A percentile compares a stretch with the other conserved stretches of the same genome.
These are phyloP conservation scores for Heliothis peltigera DNA, from an alignment of 2,888 invertebrate species.

Conservation along the genomic window DNA sequence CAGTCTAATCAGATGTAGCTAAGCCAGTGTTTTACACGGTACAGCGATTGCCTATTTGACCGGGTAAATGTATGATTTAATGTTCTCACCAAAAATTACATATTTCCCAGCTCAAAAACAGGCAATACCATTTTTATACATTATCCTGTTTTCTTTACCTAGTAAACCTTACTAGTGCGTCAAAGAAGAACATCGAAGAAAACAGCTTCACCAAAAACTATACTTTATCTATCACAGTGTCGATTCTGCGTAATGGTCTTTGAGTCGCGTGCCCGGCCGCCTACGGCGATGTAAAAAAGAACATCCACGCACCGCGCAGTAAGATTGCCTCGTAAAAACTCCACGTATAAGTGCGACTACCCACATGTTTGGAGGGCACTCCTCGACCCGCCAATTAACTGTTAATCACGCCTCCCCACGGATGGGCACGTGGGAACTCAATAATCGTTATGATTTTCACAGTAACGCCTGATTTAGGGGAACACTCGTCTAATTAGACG, in stretches of 20 bases:
- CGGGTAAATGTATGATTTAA: no score
- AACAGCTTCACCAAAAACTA: conserved; percentile 1
- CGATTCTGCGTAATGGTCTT: conserved; percentile 67
- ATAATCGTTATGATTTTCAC: conserved; percentile 62
- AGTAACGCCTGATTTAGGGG: conserved; percentile 38
- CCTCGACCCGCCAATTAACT: conserved; percentile 71
- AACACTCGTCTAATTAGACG: conserved; percentile 20
- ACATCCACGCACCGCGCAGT: conserved; percentile 79
- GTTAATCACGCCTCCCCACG: conserved; percentile 69
- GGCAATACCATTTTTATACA: not conserved
- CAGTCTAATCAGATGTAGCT: no score
- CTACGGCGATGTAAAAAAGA: conserved; percentile 82
- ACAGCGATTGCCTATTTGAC: no score
- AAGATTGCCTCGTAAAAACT: conserved; percentile 86
- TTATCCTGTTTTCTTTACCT: not conserved
- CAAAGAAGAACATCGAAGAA: not conserved
- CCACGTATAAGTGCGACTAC: conserved; percentile 65
- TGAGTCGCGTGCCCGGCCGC: conserved; percentile 70
- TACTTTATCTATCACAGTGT: conserved; percentile 4
- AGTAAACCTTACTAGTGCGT: not conserved
- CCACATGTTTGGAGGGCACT: conserved; percentile 59
- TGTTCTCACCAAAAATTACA: no score
- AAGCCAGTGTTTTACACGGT: no score
- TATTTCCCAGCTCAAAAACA: no score
- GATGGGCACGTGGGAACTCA: conserved; percentile 58